Evolutionary conservation across 2,888 invertebrate species (phyloP), one percentile per base, ranked within the genome.

Genomic region (Lumbricus terrestris): DNA sequence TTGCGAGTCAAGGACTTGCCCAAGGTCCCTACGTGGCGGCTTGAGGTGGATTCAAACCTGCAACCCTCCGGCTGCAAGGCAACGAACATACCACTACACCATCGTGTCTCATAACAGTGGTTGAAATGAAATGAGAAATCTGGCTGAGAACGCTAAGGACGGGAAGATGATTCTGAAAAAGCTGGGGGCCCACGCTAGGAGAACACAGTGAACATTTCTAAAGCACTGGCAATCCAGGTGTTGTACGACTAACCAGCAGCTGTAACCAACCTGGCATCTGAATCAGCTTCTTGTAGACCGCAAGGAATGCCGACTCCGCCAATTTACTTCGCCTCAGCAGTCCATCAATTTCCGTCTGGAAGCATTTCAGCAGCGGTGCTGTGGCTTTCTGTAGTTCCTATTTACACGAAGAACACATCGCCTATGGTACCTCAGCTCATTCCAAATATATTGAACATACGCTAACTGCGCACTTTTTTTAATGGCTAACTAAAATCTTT

Each of bases 331-430:
- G 34, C 35, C 85, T 85, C 29, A 85, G 85, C 85, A 85, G 37
- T 20, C 85, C 85, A 85, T 85, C 85, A 85, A 85, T 85, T 85
- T 85, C 85, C 35, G 85, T 35, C 8, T 85, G 85, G 35, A 85
- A 85, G 85, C 85, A 35, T 33, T 85, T 85, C 37, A 85, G 85
- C 85, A 85, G 85, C 6, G 85, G 85, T 35, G 85, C 85, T 85
- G 37, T 85, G 35, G 85, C 85, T 34, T 85, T 85, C 85, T 85
- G 85, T 85, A 85, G 0, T 35, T 85, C 85, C 85, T 85, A 85
- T 85, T 85, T 33, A n/a, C 69, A 69, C 29, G 54, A 54, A 54
- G 29, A 69, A 69, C 69, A 69, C 69, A 69, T 8, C 29, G 8
- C 69, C 69, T 29, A 20, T 3, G 3, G 54, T 42, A 18, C 42